Conservation (phyloP, 1,140 invertebrate genomes). For the Hermetia illucens region DNA sequence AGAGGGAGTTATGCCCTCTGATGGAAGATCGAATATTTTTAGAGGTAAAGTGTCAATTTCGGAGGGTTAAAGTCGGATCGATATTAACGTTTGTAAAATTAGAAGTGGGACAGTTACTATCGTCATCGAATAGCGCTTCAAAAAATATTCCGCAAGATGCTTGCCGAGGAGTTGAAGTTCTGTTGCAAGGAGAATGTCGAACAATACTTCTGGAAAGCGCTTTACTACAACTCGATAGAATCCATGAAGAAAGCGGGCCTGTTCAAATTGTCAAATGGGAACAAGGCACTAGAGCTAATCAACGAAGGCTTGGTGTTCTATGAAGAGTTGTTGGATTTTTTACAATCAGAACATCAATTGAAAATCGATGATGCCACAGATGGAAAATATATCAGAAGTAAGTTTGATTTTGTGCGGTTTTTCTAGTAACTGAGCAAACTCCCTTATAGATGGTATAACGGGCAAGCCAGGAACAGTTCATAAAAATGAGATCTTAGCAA, state of each 20-base stretch:
- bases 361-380: slow-evolving; percentile 59
- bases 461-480: slow-evolving; percentile 31
- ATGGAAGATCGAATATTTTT: no score
- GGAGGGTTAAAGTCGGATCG: no score
- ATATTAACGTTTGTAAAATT: no score
- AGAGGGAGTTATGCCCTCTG: no score
- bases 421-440: slow-evolving; percentile 25
- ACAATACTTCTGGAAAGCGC: slow-evolving; percentile 80
- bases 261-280: slow-evolving; percentile 45
- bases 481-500: slow-evolving; percentile 34
- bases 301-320: slow-evolving; percentile 70
- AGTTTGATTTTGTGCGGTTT: slow-evolving; percentile 11
- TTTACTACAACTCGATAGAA: slow-evolving; percentile 86
- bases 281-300: slow-evolving; percentile 55
- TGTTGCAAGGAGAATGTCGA: slow-evolving; percentile 81
- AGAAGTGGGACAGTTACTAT: no score
- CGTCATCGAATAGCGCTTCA: no score
- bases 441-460: slow-evolving; percentile 15
- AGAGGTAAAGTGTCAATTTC: no score
- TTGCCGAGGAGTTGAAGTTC: slow-evolving; percentile 73
- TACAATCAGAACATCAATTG: slow-evolving; percentile 27
- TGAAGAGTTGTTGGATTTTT: slow-evolving; percentile 53
- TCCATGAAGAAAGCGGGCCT: slow-evolving; percentile 44
- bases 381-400: slow-evolving; percentile 35
- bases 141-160: slow-evolving; percentile 53